Percentiles rank a stretch among this genome's conserved stretches.
Conservation (phyloP, 2,113 vertebrate genomes). For the Progne subis region DNA sequence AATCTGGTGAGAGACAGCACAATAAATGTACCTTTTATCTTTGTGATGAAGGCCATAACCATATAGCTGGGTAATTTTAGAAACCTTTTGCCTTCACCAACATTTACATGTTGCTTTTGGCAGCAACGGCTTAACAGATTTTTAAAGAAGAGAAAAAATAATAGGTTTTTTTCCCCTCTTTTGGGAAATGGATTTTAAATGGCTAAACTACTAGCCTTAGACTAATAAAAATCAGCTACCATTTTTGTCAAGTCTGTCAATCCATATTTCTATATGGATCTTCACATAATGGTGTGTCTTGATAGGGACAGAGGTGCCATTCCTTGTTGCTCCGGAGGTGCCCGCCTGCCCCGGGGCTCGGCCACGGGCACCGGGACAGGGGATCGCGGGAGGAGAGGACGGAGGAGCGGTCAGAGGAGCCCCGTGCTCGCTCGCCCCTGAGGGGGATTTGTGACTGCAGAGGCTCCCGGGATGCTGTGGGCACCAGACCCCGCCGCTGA, state of each 20-base stretch:
- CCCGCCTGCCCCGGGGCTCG: slow-evolving; percentile 9
- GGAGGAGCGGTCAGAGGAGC: neutral
- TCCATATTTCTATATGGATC: slow-evolving; percentile 74
- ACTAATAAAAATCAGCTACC: slow-evolving; percentile 78
- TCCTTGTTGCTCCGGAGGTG: slow-evolving; percentile 46
- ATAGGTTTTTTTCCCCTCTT: slow-evolving; percentile 77
- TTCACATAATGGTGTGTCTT: slow-evolving; percentile 68
- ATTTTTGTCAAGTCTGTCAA: slow-evolving; percentile 74
- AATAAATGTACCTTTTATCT: slow-evolving; percentile 84
- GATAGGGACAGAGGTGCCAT: slow-evolving; percentile 63
- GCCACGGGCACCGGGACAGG: neutral
- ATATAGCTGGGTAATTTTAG: slow-evolving; percentile 75
- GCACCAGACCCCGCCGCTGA: neutral
- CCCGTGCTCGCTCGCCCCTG: neutral
- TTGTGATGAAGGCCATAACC: slow-evolving; percentile 78
- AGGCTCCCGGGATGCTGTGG: neutral
- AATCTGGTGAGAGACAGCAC: slow-evolving; percentile 82
- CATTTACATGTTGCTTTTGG: slow-evolving; percentile 78
- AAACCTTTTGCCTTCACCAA: slow-evolving; percentile 81
- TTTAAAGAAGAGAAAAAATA: slow-evolving; percentile 79
- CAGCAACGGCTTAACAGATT: slow-evolving; percentile 78
- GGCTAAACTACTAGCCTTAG: slow-evolving; percentile 84
- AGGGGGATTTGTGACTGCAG: neutral
- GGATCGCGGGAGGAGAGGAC: neutral
- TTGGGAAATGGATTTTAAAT: slow-evolving; percentile 82